Percentiles rank a stretch among this genome's conserved stretches.
phyloP scores from a whole-genome alignment of 2,113 vertebrate species.

The Phoxinus phoxinus region DNA sequence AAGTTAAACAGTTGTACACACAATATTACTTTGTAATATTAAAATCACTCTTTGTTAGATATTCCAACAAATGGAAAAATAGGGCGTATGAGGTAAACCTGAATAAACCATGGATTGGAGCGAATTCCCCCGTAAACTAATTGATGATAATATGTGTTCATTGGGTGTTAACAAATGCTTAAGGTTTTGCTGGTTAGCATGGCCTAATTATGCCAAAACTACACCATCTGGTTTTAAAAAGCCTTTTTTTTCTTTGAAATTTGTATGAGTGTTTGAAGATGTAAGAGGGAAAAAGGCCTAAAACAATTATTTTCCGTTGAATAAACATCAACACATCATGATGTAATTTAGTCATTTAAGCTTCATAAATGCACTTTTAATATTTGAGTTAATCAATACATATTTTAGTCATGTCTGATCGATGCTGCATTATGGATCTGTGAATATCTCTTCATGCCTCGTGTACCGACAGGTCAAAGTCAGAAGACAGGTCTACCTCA shows the following conservation, averaged over 20 bases:
- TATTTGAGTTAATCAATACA: not conserved
- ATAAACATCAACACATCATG: no score
- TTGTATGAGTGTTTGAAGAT: not conserved
- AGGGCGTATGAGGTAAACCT: not conserved
- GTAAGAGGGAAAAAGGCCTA: not conserved
- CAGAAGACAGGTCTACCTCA: not conserved
- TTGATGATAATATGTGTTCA: not conserved
- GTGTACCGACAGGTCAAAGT: constrained; percentile 10
- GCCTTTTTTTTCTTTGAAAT: not conserved
- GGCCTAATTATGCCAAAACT: not conserved
- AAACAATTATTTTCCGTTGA: not conserved
- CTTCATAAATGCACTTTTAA: constrained; percentile 36
- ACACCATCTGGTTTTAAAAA: not conserved
- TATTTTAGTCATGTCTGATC: not conserved
- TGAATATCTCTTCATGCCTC: not conserved
- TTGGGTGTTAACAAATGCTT: constrained; percentile 6
- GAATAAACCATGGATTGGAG: not conserved
- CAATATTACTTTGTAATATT: not conserved
- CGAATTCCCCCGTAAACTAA: not conserved
- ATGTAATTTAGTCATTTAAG: not conserved
- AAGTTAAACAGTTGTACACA: not conserved
- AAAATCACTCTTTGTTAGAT: not conserved
- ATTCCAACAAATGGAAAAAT: not conserved
- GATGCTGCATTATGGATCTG: not conserved
- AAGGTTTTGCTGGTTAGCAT: not conserved